Evolutionary conservation across 2,113 vertebrate genomes (phyloP).

Genomic region (Puntigrus tetrazona): DNA sequence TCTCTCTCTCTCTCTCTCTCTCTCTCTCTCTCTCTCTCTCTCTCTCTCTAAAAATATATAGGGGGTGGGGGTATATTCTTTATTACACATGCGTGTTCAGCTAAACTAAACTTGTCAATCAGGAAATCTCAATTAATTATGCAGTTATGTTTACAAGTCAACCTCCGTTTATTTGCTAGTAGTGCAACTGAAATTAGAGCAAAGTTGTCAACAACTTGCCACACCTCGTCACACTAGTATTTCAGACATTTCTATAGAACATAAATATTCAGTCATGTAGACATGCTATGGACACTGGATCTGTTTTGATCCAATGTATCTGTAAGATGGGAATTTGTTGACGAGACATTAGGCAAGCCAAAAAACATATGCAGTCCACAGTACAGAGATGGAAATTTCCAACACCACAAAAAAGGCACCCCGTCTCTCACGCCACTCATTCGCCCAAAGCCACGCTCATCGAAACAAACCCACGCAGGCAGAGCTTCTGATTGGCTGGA

Average conservation of each 20-base stretch:
- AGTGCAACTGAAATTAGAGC: not conserved
- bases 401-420: not conserved
- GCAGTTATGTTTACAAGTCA: not conserved
- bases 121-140: not conserved
- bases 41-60: no score
- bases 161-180: not conserved
- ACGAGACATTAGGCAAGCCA: conserved; percentile 19
- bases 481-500: conserved; percentile 63
- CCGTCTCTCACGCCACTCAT: not conserved
- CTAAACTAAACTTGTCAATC: not conserved
- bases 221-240: not conserved
- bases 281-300: conserved; percentile 24
- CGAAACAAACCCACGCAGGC: conserved; percentile 58
- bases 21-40: no score
- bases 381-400: conserved; percentile 54
- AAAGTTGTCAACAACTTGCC: not conserved
- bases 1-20: no score
- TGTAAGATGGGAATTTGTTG: conserved; percentile 15
- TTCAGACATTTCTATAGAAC: not conserved
- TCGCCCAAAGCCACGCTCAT: conserved; percentile 54
- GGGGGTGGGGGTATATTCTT: no score
- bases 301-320: conserved; percentile 1
- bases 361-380: not conserved
- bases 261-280: not conserved
- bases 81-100: not conserved